phyloP scores from a whole-genome alignment of 2,113 vertebrate genomes.

The Ptychochromis oligacanthus region DNA sequence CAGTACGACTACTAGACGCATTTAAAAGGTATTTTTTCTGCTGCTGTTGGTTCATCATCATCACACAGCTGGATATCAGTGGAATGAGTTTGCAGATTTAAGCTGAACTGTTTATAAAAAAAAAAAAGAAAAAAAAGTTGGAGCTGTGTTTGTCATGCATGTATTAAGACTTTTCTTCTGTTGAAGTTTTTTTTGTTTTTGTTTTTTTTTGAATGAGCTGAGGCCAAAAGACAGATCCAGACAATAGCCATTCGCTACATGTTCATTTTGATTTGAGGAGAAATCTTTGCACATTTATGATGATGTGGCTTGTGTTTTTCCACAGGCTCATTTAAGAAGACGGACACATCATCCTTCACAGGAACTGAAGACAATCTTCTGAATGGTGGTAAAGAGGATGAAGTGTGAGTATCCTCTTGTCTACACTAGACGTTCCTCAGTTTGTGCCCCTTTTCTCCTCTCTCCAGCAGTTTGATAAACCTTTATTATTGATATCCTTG shows the following conservation, averaged over 20 bases:
- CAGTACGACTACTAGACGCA: not conserved
- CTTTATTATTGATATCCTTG: not conserved
- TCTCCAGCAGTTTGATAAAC: not conserved
- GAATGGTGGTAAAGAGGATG: slow-evolving; percentile 66
- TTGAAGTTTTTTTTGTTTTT: not conserved
- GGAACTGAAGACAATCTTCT: slow-evolving; percentile 57
- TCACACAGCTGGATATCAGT: not conserved
- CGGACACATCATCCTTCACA: slow-evolving; percentile 52
- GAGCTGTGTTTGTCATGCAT: not conserved
- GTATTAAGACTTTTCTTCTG: not conserved
- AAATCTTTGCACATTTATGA: not conserved
- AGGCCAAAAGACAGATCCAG: too few species aligned
- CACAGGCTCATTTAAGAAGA: slow-evolving; percentile 69
- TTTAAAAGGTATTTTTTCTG: not conserved
- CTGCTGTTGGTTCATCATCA: not conserved
- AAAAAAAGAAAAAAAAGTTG: not conserved
- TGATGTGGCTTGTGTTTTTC: not conserved
- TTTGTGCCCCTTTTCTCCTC: fast-evolving
- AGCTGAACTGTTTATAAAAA: not conserved
- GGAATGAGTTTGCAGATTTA: not conserved
- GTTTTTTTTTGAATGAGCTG: not conserved
- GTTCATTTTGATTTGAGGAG: not conserved
- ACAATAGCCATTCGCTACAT: not conserved
- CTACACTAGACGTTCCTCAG: not conserved
- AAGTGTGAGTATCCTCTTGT: slow-evolving; percentile 69